Percentiles rank a stretch among this genome's conserved stretches.
Evolutionary conservation across 2,113 vertebrate genomes (phyloP).

Genomic region (Petrocephalus microphthalmus): DNA sequence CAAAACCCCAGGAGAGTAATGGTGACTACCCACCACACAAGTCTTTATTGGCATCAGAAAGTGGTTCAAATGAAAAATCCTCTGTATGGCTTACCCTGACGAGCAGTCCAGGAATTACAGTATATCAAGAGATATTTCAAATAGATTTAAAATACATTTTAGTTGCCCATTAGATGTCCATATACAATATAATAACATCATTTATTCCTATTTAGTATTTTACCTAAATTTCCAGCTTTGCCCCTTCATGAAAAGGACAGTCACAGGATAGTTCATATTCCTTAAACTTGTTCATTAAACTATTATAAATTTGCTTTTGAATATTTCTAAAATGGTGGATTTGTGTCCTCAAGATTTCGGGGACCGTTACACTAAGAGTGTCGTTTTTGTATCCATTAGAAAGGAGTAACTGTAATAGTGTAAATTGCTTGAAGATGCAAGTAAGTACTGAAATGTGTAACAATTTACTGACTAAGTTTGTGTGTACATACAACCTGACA

Average conservation of each 20-base stretch:
- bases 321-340: neutral
- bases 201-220: neutral
- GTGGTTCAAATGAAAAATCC: neutral
- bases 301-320: neutral
- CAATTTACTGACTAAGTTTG: neutral
- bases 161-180: neutral
- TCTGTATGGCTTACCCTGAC: neutral
- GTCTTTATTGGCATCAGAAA: neutral
- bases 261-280: neutral
- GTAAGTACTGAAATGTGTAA: neutral
- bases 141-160: neutral
- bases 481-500: neutral
- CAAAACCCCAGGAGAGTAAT: neutral
- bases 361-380: neutral
- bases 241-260: neutral
- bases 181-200: neutral
- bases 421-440: neutral
- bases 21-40: neutral
- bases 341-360: neutral
- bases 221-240: neutral
- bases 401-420: neutral
- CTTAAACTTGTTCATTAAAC: neutral
- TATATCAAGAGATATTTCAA: neutral
- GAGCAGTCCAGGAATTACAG: neutral
- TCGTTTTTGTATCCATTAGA: neutral